A percentile compares a stretch with the other conserved stretches of the same genome.
Evolutionary conservation across 2,113 vertebrate genomes (phyloP).

Genomic region (Malaclemys terrapin): DNA sequence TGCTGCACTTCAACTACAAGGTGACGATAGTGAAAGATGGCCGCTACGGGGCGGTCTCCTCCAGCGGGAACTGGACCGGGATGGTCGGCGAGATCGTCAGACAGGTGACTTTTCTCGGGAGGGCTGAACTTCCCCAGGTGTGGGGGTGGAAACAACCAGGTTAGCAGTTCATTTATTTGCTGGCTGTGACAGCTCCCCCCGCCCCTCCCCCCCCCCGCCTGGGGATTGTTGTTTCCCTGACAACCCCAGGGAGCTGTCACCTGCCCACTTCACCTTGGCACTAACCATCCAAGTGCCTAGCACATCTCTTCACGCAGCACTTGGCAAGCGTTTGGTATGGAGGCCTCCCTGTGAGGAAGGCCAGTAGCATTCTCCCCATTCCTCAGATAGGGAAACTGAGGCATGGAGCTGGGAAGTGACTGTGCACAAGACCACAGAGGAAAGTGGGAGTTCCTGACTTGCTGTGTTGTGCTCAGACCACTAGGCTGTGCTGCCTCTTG

Average conservation of each 20-base stretch:
- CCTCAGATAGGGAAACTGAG: accelerated
- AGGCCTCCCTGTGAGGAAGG: neutral
- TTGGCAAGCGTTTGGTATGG: neutral
- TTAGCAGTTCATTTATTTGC: neutral
- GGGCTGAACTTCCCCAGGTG: accelerated
- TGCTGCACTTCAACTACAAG: slow-evolving; percentile 83
- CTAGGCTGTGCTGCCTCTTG: neutral
- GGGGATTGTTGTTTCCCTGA: neutral
- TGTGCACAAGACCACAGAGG: neutral
- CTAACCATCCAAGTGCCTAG: neutral
- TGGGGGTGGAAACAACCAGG: accelerated
- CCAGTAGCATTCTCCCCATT: neutral
- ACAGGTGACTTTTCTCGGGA: slow-evolving; percentile 66
- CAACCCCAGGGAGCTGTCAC: neutral
- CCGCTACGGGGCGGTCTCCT: slow-evolving; percentile 75
- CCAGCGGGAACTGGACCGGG: slow-evolving; percentile 84
- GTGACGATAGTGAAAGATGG: slow-evolving; percentile 85
- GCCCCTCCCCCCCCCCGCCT: too few species aligned
- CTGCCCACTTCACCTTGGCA: neutral
- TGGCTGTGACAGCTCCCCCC: too few species aligned
- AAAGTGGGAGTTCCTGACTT: neutral
- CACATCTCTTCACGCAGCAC: neutral
- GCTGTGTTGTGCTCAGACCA: neutral
- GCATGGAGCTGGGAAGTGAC: neutral
- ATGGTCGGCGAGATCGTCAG: slow-evolving; percentile 89